Base-by-base conservation (phyloP, 2,113 vertebrate genomes). In the Perca schrenkii region DNA sequence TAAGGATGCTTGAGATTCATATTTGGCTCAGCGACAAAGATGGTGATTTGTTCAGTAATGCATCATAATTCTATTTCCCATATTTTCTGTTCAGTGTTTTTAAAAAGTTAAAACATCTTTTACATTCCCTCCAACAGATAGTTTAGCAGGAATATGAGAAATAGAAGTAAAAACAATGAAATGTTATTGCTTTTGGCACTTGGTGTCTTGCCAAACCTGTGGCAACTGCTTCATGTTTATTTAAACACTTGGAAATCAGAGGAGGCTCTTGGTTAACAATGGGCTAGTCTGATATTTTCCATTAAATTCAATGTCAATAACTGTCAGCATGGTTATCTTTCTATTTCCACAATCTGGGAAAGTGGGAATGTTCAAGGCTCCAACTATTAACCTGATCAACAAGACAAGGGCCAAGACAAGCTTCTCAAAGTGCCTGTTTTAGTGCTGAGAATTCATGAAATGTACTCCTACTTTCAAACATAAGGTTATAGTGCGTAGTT, bases 211-310 rank as follows among this genome's bases (percentile, higher is more conserved):
- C 76, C 83, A 80, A 80, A 77, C 16, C n/a, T 53, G 12, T 71
- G 69, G 66, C 70, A 60, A 46, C 43, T 15, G 62, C 74, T 74
- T 87, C 83, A 82, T 92, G 87, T 90, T 87, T 87, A 90, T 91
- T 91, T 89, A 86, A 91, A 74, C 69, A 61, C 86, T 74, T 74
- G 65, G 74, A 85, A 66, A 81, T 89, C 86, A 89, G 70, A 79
- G 43, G 25, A 85, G 54, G 57, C 66, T n/a, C 40, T 49, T 31
- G 17, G 71, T 74, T 54, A 62, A 57, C 21, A 64, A 16, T 19
- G 43, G 46, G 40, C 47, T 40, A 28, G 28, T 67, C 25, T 25
- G 40, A 65, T 58, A 36, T 64, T 74, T 80, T 60, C 40, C 54
- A 49, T 46, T 50, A 19, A 3, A 50, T 62, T 64, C 60, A 13